Evolutionary conservation across 1,140 invertebrate species (phyloP).

Genomic region (Antheraea mylitta): DNA sequence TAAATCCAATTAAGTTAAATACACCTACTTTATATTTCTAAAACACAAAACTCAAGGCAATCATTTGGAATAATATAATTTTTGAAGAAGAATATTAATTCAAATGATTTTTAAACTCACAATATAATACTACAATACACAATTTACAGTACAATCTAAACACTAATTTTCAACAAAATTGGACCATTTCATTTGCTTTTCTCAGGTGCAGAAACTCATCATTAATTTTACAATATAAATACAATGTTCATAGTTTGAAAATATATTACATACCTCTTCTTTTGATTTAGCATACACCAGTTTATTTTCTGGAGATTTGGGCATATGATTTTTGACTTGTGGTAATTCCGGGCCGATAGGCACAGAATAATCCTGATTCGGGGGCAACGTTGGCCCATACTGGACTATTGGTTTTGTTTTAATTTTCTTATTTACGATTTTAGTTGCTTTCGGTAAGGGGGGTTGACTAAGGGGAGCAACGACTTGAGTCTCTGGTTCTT

Average conservation of each 20-base stretch:
- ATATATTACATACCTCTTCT: constrained; percentile 5
- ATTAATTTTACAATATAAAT: constrained; percentile 10
- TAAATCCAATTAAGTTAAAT: constrained; percentile 33
- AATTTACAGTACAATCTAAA: background rate
- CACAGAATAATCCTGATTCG: constrained; percentile 45
- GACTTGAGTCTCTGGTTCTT: constrained; percentile 48
- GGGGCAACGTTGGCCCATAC: constrained; percentile 54
- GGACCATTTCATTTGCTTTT: constrained; percentile 23
- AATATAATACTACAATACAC: constrained; percentile 6
- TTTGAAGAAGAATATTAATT: background rate
- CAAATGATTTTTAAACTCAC: background rate
- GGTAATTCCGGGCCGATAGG: constrained; percentile 66
- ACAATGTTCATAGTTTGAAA: background rate
- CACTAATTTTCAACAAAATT: constrained; percentile 18
- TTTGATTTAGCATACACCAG: constrained; percentile 20
- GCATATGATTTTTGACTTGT: constrained; percentile 27
- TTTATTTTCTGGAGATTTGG: constrained; percentile 32
- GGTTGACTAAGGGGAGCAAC: constrained; percentile 25
- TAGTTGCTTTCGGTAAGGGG: constrained; percentile 24
- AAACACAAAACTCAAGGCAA: constrained; percentile 1
- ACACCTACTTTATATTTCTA: background rate
- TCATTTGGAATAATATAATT: background rate
- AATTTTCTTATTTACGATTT: constrained; percentile 39
- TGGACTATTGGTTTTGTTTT: constrained; percentile 42
- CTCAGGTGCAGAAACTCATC: constrained; percentile 35